These are phyloP conservation scores for Rhynchonycteris naso DNA, from an alignment of 2,797 vertebrate species.

Conservation along the genomic window DNA sequence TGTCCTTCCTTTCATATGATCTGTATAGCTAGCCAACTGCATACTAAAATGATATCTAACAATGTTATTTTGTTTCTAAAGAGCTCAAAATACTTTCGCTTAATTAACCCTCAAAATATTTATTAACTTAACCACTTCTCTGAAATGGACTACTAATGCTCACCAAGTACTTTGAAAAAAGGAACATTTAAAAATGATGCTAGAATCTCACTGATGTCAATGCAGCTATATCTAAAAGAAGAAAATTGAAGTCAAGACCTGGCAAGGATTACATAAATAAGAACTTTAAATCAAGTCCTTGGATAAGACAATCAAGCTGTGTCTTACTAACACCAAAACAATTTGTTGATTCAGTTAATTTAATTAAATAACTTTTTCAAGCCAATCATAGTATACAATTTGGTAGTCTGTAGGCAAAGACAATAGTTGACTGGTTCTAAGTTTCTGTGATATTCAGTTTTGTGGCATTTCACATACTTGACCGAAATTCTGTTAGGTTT, in stretches of 20 bases:
- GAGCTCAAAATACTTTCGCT: conserved; percentile 8
- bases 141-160: background rate
- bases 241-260: background rate
- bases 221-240: background rate
- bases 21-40: background rate
- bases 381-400: background rate
- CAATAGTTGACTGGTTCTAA: conserved; percentile 29
- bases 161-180: background rate
- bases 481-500: conserved; percentile 37
- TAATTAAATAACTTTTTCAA: conserved; percentile 38
- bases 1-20: background rate
- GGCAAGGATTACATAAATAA: background rate
- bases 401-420: background rate
- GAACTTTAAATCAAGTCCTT: background rate
- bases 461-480: background rate
- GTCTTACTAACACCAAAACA: conserved; percentile 22
- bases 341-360: conserved; percentile 11
- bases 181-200: background rate
- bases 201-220: background rate
- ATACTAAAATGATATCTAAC: background rate
- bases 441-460: background rate
- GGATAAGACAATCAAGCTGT: background rate
- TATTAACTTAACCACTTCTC: background rate
- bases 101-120: conserved; percentile 35
- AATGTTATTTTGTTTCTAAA: background rate